Percentiles rank a stretch among this genome's conserved stretches.
Conservation (phyloP, 2,888 invertebrate species). For the Phortica okadai region DNA sequence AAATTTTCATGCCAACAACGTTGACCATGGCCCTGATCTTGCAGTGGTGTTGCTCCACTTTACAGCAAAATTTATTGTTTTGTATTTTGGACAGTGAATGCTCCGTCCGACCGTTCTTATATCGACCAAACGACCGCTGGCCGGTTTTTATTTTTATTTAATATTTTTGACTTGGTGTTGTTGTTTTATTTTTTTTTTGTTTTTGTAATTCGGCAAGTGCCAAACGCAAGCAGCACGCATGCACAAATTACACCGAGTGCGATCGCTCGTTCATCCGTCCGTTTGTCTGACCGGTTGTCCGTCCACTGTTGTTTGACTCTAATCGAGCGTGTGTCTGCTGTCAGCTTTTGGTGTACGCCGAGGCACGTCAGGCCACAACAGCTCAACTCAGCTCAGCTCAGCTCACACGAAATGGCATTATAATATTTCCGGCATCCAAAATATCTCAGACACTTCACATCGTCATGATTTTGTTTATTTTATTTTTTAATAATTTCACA, state of each 20-base stretch:
- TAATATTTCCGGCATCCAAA: slow-evolving; percentile 25
- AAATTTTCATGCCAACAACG: slow-evolving; percentile 34
- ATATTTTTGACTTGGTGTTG: no score
- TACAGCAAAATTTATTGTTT: slow-evolving; percentile 24
- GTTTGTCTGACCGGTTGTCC: slow-evolving; percentile 8
- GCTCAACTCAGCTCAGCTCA: neutral
- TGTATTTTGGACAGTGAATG: slow-evolving; percentile 15
- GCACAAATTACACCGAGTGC: neutral
- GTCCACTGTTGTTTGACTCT: neutral
- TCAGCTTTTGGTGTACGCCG: slow-evolving; percentile 12
- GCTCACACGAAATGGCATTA: neutral
- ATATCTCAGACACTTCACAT: slow-evolving; percentile 8
- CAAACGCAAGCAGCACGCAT: neutral
- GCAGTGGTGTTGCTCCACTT: slow-evolving; percentile 28
- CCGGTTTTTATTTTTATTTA: neutral
- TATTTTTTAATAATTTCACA: neutral
- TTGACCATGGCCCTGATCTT: slow-evolving; percentile 51
- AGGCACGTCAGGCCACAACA: slow-evolving; percentile 1
- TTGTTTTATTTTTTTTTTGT: neutral
- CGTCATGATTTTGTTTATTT: neutral
- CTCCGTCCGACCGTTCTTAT: neutral
- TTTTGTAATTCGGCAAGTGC: neutral
- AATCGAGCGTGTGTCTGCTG: slow-evolving; percentile 45
- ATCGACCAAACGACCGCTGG: neutral
- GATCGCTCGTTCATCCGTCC: neutral